Evolutionary conservation across 2,888 invertebrate genomes (phyloP).

Genomic region (Frankliniella intonsa): DNA sequence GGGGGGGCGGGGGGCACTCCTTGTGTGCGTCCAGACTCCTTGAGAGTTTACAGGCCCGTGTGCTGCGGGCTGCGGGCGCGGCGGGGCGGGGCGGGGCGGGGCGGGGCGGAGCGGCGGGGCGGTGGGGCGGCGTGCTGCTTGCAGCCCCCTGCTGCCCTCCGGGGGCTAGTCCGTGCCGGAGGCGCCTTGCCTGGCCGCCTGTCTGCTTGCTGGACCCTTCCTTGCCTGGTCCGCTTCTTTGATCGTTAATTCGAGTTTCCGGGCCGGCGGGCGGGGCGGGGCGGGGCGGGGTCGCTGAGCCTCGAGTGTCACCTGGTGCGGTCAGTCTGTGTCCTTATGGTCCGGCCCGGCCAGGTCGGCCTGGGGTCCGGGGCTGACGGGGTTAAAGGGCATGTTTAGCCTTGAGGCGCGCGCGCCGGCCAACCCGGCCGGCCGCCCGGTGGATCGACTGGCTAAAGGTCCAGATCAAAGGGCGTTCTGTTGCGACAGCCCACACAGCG

Average conservation of each 20-base stretch:
- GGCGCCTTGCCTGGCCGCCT: background rate
- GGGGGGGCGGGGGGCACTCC: too few species aligned
- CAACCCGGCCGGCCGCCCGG: background rate
- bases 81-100: too few species aligned
- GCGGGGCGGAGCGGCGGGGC: too few species aligned
- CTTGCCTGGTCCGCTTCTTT: background rate
- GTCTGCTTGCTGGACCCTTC: background rate
- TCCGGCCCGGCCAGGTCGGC: too few species aligned
- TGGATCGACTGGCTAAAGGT: too few species aligned
- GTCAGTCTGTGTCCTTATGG: background rate
- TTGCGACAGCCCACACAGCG: too few species aligned
- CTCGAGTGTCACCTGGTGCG: background rate
- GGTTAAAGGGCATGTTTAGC: conserved; percentile 24
- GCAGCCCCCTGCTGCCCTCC: too few species aligned
- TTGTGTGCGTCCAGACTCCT: too few species aligned
- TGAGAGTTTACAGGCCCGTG: too few species aligned
- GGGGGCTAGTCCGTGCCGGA: background rate
- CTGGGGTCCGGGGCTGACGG: background rate
- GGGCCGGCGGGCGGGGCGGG: background rate
- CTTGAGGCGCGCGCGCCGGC: background rate
- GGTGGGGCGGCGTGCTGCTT: too few species aligned
- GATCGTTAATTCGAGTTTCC: conserved; percentile 16
- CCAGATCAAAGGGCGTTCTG: too few species aligned
- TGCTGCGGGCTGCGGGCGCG: too few species aligned
- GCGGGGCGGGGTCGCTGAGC: background rate